phyloP scores from a whole-genome alignment of 2,113 vertebrate genomes.

The human (Homo sapiens) region GRCh38 chr9:93595501-93596000 shows the following conservation, averaged over 20 bases:
- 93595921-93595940: not conserved
- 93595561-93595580: not conserved
- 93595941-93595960: not conserved
- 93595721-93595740: not conserved
- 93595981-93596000: not conserved
- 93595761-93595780: not conserved
- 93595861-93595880: not conserved
- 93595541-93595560: not conserved
- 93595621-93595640: not conserved
- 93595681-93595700: fast-evolving
- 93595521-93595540: not conserved
- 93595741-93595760: not conserved
- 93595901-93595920: not conserved
- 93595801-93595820: not conserved
- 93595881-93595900: not conserved
- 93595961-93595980: not conserved
- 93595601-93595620: not conserved
- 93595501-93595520: not conserved
- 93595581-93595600: not conserved
- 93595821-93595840: not conserved
- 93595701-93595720: not conserved
- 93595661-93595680: not conserved
- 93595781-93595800: not conserved
- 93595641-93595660: not conserved
- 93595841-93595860: not conserved